Conservation (phyloP, 2,113 vertebrate genomes). For the Pachycephala philippinensis region DNA sequence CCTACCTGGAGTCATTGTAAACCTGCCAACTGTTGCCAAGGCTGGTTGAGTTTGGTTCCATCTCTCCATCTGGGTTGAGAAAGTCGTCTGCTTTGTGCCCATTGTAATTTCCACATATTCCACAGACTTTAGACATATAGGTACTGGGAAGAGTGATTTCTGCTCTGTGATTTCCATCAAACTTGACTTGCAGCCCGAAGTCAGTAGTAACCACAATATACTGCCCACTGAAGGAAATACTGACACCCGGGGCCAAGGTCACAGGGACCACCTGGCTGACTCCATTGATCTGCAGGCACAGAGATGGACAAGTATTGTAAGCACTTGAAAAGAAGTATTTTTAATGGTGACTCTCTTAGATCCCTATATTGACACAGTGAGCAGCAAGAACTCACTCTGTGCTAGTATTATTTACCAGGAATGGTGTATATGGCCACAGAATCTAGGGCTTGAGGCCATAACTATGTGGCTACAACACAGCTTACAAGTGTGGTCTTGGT, state of each 20-base stretch:
- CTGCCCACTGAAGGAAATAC: conserved; percentile 36
- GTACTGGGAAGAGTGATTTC: conserved; percentile 44
- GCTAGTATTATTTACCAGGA: neutral
- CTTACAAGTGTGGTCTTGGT: neutral
- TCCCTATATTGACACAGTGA: neutral
- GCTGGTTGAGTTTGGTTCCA: conserved; percentile 53
- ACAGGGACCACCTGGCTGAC: conserved; percentile 41
- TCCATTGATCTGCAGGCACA: conserved; percentile 50
- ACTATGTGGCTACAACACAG: accelerated
- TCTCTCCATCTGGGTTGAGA: conserved; percentile 60
- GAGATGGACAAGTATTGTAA: neutral
- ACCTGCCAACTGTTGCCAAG: conserved; percentile 72
- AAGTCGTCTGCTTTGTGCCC: conserved; percentile 57
- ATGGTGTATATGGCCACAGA: neutral
- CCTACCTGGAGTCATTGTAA: conserved; percentile 62
- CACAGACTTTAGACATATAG: conserved; percentile 54
- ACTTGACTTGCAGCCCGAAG: conserved; percentile 47
- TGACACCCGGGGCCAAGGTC: neutral
- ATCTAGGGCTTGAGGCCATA: neutral
- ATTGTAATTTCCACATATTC: conserved; percentile 63
- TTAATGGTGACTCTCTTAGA: neutral
- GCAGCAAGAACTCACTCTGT: neutral
- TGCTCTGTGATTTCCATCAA: conserved; percentile 64
- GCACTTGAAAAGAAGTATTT: neutral
- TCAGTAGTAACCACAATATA: conserved; percentile 34